Conservation (phyloP, 2,113 vertebrate species). For the Sisor rabdophorus region DNA sequence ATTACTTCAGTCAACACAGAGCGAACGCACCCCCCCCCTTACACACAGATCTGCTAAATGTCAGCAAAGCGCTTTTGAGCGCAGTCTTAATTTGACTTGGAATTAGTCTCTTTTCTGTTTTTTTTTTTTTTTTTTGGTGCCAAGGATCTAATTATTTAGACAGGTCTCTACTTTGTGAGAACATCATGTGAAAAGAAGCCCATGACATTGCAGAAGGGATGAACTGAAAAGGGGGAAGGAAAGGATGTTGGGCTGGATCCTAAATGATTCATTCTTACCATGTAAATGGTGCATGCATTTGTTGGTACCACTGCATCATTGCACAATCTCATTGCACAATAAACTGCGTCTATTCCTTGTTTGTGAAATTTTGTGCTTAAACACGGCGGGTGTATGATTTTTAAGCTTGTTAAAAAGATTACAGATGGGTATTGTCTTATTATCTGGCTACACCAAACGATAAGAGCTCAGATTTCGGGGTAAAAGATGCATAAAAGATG, state of each 20-base stretch:
- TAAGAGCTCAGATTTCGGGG: not conserved
- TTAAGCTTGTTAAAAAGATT: too few species aligned
- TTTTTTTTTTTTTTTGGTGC: conserved; percentile 57
- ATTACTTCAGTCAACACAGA: conserved; percentile 69
- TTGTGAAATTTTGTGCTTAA: not conserved
- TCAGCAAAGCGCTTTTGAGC: conserved; percentile 75
- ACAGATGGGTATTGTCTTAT: too few species aligned
- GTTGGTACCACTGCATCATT: not conserved
- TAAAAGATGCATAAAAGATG: not conserved
- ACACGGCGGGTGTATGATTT: too few species aligned
- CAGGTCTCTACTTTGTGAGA: conserved; percentile 68
- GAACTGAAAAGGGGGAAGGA: not conserved
- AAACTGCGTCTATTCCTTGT: not conserved
- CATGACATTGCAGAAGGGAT: conserved; percentile 59
- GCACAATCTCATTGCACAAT: not conserved
- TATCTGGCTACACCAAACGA: too few species aligned
- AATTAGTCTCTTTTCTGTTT: conserved; percentile 62
- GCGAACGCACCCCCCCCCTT: conserved; percentile 54
- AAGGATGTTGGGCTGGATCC: not conserved
- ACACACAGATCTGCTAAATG: conserved; percentile 73
- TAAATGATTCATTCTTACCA: not conserved
- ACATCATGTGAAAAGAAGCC: conserved; percentile 62
- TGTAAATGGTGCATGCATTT: not conserved
- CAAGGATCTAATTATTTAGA: conserved; percentile 72
- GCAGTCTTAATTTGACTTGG: conserved; percentile 74